phyloP scores from a whole-genome alignment of 1,140 invertebrate species.

The Eurosta solidaginis region DNA sequence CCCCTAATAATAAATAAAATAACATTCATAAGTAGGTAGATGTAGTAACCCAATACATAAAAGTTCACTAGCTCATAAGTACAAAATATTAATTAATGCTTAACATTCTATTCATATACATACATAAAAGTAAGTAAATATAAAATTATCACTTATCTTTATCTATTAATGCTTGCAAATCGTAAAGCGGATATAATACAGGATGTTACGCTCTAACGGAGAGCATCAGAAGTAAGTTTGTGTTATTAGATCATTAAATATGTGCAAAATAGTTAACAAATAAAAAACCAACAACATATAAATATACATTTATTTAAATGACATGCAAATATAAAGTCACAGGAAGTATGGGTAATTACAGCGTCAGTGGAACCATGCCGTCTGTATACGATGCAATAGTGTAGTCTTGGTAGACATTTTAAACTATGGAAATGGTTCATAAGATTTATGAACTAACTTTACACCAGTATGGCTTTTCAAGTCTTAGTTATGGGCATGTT shows the following conservation, averaged over 20 bases:
- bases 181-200: slow-evolving; percentile 58
- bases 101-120: background rate
- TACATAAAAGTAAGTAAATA: too few relatives aligned
- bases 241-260: too few relatives aligned
- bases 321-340: background rate
- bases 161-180: slow-evolving; percentile 35
- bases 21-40: background rate
- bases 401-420: too few relatives aligned
- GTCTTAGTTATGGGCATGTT: too few relatives aligned
- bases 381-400: too few relatives aligned
- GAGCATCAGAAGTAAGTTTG: slow-evolving; percentile 57
- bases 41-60: background rate
- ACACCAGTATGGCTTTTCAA: too few relatives aligned
- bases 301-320: background rate
- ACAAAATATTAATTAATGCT: background rate
- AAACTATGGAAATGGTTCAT: too few relatives aligned
- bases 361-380: too few relatives aligned
- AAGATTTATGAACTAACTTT: too few relatives aligned
- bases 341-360: background rate
- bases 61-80: background rate
- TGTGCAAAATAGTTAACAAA: background rate
- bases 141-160: slow-evolving; percentile 33
- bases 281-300: background rate
- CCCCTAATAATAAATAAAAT: too few relatives aligned
- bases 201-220: slow-evolving; percentile 61